Evolutionary conservation across 2,113 vertebrate species (phyloP).

Genomic region (Dascyllus trimaculatus): DNA sequence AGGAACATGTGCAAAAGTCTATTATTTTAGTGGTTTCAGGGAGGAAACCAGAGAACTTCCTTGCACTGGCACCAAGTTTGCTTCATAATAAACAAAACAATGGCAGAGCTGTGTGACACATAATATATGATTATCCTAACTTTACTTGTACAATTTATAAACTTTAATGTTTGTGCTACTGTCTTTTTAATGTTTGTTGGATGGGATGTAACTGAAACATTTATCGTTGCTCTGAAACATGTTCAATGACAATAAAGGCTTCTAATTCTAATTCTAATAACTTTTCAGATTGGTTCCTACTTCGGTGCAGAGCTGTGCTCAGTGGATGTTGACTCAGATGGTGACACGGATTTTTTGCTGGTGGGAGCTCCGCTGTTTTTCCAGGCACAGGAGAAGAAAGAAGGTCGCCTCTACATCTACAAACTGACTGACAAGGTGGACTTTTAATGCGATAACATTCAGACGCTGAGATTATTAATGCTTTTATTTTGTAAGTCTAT

Average conservation of each 20-base stretch:
- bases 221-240: too few species aligned
- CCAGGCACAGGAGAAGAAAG: conserved; percentile 71
- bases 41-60: conserved; percentile 34
- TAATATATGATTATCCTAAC: background rate
- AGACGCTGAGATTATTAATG: background rate
- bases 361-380: conserved; percentile 87
- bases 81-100: too few species aligned
- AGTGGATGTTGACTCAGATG: conserved; percentile 84
- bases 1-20: background rate
- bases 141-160: too few species aligned
- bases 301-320: conserved; percentile 88
- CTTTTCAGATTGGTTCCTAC: conserved; percentile 88
- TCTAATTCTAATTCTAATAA: too few species aligned
- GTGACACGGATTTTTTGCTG: conserved; percentile 86
- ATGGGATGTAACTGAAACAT: too few species aligned
- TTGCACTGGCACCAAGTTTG: background rate
- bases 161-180: too few species aligned
- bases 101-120: background rate
- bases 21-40: background rate
- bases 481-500: background rate
- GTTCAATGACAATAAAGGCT: too few species aligned
- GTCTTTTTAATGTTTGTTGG: too few species aligned
- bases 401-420: conserved; percentile 86
- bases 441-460: background rate
- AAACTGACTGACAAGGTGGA: conserved; percentile 79